Evolutionary conservation across 2,888 invertebrate genomes (phyloP).

Genomic region (Ceriagrion tenellum): DNA sequence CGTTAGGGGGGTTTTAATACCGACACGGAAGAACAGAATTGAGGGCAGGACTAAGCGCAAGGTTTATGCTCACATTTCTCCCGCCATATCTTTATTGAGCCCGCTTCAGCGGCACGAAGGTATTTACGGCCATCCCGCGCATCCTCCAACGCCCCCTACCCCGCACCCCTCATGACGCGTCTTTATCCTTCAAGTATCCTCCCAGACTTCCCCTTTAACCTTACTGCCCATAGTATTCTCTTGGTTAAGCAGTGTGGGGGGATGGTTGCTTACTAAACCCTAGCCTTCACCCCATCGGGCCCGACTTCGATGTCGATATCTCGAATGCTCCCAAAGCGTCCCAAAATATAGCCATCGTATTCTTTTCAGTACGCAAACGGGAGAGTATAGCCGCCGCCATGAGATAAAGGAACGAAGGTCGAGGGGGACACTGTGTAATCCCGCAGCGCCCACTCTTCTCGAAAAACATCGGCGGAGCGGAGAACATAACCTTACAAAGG

Average conservation of each 20-base stretch:
- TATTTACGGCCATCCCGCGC: neutral
- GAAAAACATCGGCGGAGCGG: neutral
- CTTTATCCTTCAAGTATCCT: neutral
- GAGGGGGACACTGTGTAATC: neutral
- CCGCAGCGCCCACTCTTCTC: neutral
- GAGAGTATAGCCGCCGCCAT: neutral
- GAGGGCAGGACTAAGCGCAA: neutral
- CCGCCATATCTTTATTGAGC: constrained; percentile 4
- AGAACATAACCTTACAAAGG: neutral
- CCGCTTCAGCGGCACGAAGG: constrained; percentile 3
- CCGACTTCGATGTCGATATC: neutral
- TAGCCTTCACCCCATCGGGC: neutral
- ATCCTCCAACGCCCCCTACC: no score
- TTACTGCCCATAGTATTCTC: neutral
- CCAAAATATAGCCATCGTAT: neutral
- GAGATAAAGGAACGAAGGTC: neutral
- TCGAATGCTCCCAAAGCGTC: neutral
- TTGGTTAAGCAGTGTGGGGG: neutral
- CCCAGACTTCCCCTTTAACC: constrained; percentile 11
- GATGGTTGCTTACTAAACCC: neutral
- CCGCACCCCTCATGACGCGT: neutral
- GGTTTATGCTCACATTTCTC: neutral
- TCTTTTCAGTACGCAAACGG: neutral
- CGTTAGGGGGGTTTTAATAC: neutral
- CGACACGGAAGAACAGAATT: neutral